These are phyloP conservation scores for Hetaerina americana DNA, from an alignment of 1,140 invertebrate species.

Conservation along the genomic window DNA sequence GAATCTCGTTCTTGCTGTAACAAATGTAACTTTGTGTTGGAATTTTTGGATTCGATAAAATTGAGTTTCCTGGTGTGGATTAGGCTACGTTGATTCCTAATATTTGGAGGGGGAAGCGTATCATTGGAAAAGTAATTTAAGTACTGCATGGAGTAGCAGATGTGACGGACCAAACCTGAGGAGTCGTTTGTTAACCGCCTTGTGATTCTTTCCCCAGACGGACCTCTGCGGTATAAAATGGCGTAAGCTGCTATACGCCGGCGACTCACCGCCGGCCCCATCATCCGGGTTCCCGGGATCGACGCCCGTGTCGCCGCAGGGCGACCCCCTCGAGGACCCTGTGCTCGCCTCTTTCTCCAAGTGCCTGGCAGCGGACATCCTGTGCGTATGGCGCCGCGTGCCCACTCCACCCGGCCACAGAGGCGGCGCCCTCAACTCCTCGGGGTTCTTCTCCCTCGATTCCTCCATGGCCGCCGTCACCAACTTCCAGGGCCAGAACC, in stretches of 20 bases:
- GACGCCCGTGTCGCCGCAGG: constrained; percentile 25
- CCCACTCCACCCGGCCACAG: constrained; percentile 28
- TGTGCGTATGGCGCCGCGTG: constrained; percentile 90
- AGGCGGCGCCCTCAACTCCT: not conserved
- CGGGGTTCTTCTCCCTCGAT: constrained; percentile 16
- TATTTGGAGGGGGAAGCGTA: no score
- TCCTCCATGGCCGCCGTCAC: constrained; percentile 33
- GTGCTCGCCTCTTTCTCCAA: constrained; percentile 84
- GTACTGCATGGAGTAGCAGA: no score
- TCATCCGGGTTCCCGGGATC: constrained; percentile 35
- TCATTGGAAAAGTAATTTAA: no score
- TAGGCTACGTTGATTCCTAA: no score
- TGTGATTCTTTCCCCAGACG: constrained; percentile 75
- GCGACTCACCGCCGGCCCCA: constrained; percentile 37
- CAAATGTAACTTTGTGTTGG: no score
- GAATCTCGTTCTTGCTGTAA: no score
- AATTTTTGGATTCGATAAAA: no score
- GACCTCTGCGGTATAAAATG: constrained; percentile 98
- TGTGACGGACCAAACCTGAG: no score
- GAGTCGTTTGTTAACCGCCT: no score
- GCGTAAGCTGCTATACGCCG: constrained; percentile 82
- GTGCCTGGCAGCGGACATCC: constrained; percentile 84
- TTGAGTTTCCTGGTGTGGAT: no score
- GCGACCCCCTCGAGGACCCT: constrained; percentile 77
- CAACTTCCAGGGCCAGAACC: constrained; percentile 35